phyloP scores from a whole-genome alignment of 2,888 invertebrate species.

The Eulithis testata region DNA sequence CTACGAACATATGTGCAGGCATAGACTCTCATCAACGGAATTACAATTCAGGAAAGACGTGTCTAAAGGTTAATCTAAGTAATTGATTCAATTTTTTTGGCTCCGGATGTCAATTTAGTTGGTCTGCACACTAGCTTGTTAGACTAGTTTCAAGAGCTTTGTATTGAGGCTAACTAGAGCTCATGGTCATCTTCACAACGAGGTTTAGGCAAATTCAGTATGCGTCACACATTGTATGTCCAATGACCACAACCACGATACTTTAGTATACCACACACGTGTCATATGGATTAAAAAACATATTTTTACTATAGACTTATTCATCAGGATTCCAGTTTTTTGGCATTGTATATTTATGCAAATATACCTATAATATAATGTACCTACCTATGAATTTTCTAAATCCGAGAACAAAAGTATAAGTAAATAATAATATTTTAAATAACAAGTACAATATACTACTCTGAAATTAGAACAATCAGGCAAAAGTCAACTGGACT shows the following conservation, averaged over 20 bases:
- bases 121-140: conserved; percentile 38
- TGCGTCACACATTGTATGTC: conserved; percentile 13
- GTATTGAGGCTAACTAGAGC: conserved; percentile 41
- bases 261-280: conserved; percentile 1
- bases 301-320: too few species aligned
- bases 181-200: conserved; percentile 40
- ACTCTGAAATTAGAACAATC: too few species aligned
- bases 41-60: conserved; percentile 27
- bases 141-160: conserved; percentile 40
- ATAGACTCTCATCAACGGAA: conserved; percentile 19
- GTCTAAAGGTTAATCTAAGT: conserved; percentile 41
- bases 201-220: conserved; percentile 31
- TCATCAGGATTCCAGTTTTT: too few species aligned
- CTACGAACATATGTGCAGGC: background rate
- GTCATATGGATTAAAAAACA: too few species aligned
- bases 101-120: conserved; percentile 45
- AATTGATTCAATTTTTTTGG: conserved; percentile 42
- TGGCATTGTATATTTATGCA: too few species aligned
- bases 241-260: background rate
- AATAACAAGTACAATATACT: too few species aligned
- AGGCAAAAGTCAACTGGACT: too few species aligned
- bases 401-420: too few species aligned
- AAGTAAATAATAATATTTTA: too few species aligned
- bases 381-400: too few species aligned
- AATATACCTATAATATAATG: too few species aligned